These are phyloP conservation scores for Omphaloscelis lunosa DNA, from an alignment of 2,888 invertebrate species.

Conservation along the genomic window DNA sequence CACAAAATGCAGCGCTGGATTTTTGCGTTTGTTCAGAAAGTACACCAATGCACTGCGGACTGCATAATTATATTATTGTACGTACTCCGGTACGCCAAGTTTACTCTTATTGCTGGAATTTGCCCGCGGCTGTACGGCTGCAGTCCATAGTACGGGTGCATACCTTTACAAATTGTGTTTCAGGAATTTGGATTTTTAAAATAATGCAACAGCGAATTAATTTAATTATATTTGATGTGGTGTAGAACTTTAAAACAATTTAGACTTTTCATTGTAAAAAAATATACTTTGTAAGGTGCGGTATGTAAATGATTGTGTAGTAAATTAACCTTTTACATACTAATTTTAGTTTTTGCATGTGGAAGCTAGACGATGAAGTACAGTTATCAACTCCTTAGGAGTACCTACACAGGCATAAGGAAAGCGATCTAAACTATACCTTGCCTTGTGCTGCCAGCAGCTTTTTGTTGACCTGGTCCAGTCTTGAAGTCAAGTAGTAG, in stretches of 20 bases:
- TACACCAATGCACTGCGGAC: not conserved
- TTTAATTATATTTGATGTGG: not conserved
- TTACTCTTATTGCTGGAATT: slow-evolving; percentile 9
- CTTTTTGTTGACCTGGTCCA: slow-evolving; percentile 91
- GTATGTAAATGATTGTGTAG: not conserved
- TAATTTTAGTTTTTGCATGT: not conserved
- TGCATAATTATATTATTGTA: slow-evolving; percentile 23
- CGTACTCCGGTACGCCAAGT: slow-evolving; percentile 20
- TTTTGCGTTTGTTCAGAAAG: slow-evolving; percentile 18
- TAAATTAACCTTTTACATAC: not conserved
- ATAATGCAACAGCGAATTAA: not conserved
- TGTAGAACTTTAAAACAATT: not conserved
- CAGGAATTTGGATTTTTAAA: slow-evolving; percentile 10
- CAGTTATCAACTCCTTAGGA: not conserved
- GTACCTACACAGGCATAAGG: not conserved
- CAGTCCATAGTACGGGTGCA: not conserved
- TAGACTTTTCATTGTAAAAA: not conserved
- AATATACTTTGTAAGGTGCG: too few species aligned
- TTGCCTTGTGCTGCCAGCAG: slow-evolving; percentile 83
- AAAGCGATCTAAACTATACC: slow-evolving; percentile 67
- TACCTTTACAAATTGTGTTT: slow-evolving; percentile 10
- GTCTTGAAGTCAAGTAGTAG: slow-evolving; percentile 92
- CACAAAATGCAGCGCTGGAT: slow-evolving; percentile 14
- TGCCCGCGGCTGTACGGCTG: not conserved
- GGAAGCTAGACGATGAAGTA: not conserved